Conservation (phyloP, 2,888 invertebrate genomes). For the Lasioglossum malachurum region DNA sequence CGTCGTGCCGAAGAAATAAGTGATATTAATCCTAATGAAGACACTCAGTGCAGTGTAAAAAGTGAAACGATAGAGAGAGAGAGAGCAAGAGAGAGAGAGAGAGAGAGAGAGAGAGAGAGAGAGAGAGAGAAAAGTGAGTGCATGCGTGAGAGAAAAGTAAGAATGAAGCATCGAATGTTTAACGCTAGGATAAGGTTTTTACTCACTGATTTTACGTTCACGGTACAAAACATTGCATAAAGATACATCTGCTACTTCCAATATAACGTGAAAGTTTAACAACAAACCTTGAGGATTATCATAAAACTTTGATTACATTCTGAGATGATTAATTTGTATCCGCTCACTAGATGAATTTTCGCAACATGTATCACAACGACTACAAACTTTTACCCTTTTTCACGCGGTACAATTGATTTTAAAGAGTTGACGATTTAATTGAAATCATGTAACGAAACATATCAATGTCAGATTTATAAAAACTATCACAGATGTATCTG, state of each 20-base stretch:
- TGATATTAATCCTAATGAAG: conserved; percentile 84
- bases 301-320: not conserved
- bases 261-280: not conserved
- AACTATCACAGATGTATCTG: not conserved
- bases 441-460: not conserved
- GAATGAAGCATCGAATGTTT: conserved; percentile 32
- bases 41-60: conserved; percentile 74
- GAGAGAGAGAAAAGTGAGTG: not conserved
- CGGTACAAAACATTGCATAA: conserved; percentile 3
- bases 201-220: conserved; percentile 9
- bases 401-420: not conserved
- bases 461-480: not conserved
- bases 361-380: not conserved
- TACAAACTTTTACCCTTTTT: not conserved
- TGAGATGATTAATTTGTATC: not conserved
- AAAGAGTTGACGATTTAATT: not conserved
- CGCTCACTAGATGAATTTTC: not conserved
- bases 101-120: not conserved
- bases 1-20: conserved; percentile 79
- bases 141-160: conserved; percentile 37
- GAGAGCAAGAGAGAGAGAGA: not conserved
- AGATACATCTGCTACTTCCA: not conserved
- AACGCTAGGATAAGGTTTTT: conserved; percentile 39
- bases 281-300: conserved; percentile 7
- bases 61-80: conserved; percentile 53